Percentiles rank a stretch among this genome's conserved stretches.
These are phyloP conservation scores for Petrolisthes cinctipes DNA, from an alignment of 2,888 invertebrate genomes.

Conservation along the genomic window DNA sequence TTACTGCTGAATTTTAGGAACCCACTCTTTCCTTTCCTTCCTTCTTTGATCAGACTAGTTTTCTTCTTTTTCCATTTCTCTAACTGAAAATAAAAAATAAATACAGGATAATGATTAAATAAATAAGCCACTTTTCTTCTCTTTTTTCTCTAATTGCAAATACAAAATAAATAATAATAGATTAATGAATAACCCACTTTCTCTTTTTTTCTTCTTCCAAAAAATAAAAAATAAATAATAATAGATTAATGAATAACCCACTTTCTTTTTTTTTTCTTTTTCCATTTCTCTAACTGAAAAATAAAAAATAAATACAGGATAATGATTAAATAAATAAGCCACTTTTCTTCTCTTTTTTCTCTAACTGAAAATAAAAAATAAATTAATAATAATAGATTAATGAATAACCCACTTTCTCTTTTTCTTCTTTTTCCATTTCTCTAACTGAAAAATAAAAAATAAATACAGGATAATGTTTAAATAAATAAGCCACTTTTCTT, in stretches of 20 bases:
- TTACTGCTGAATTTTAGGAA: slow-evolving; percentile 65
- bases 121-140: too few relatives aligned
- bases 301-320: too few relatives aligned
- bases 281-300: neutral
- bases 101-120: too few relatives aligned
- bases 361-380: neutral
- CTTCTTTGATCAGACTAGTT: neutral
- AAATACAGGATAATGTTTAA: too few relatives aligned
- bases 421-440: neutral
- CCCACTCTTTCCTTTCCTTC: slow-evolving; percentile 51
- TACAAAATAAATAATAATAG: neutral
- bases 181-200: neutral
- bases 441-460: neutral
- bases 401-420: neutral
- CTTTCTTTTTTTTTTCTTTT: neutral
- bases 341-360: neutral
- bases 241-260: neutral
- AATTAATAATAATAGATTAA: too few relatives aligned
- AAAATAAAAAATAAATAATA: neutral
- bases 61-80: slow-evolving; percentile 17
- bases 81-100: too few relatives aligned
- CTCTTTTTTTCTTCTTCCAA: neutral
- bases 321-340: too few relatives aligned
- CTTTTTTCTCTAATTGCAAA: too few relatives aligned
- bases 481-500: too few relatives aligned